Conservation (phyloP, 2,888 invertebrate genomes). For the Drosophila paramelanica region DNA sequence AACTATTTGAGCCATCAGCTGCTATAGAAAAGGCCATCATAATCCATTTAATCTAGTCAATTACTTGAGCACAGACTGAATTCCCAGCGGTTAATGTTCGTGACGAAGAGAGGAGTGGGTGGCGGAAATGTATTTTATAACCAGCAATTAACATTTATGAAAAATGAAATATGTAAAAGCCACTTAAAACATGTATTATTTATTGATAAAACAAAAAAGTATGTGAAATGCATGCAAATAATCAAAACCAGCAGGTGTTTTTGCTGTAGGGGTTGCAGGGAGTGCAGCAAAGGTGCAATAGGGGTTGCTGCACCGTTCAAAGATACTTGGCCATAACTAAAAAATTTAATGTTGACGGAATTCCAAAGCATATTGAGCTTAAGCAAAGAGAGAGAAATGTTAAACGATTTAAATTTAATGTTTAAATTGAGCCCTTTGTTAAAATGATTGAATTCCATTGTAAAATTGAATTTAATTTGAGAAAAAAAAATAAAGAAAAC, state of each 20-base stretch:
- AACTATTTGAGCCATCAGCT: constrained; percentile 4
- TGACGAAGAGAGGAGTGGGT: background rate
- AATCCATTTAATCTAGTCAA: constrained; percentile 45
- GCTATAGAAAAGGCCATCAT: background rate
- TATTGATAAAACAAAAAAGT: constrained; percentile 46
- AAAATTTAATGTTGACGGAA: too few relatives aligned
- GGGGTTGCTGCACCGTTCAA: constrained; percentile 2
- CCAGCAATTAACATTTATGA: constrained; percentile 19
- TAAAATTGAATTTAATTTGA: background rate
- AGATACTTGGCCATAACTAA: too few relatives aligned
- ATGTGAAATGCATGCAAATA: constrained; percentile 53
- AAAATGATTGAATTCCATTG: background rate
- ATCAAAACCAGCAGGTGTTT: constrained; percentile 33
- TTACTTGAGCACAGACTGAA: constrained; percentile 18
- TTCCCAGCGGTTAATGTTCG: background rate
- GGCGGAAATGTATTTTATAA: background rate
- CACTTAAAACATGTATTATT: constrained; percentile 45
- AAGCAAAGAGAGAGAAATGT: too few relatives aligned
- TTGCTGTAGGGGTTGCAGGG: too few relatives aligned
- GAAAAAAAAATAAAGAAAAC: background rate
- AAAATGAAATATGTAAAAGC: constrained; percentile 34
- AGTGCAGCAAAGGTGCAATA: background rate
- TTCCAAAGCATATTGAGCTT: too few relatives aligned
- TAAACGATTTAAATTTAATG: too few relatives aligned
- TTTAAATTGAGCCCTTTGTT: too few relatives aligned